phyloP scores from a whole-genome alignment of 1,140 invertebrate species.

The Panagrolaimus sp. region DNA sequence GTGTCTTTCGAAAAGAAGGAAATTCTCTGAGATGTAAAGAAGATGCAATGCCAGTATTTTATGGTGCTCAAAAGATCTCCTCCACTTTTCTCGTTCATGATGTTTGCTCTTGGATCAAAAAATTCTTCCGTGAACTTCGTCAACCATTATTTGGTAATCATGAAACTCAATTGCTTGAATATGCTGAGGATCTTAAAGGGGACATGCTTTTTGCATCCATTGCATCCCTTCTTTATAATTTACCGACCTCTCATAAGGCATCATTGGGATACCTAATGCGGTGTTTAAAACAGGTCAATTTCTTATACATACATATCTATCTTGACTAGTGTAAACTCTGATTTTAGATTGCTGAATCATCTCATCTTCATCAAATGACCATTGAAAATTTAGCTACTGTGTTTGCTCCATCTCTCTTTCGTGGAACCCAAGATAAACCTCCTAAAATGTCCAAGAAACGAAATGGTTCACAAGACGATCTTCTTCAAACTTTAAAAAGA shows the following conservation, averaged over 20 bases:
- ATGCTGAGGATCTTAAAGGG: slow-evolving; percentile 26
- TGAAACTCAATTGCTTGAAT: slow-evolving; percentile 30
- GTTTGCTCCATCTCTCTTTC: slow-evolving; percentile 30
- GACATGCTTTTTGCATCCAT: not conserved
- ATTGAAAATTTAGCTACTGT: slow-evolving; percentile 27
- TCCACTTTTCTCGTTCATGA: slow-evolving; percentile 27
- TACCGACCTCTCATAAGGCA: slow-evolving; percentile 16
- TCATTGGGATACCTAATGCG: slow-evolving; percentile 24
- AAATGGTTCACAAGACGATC: slow-evolving; percentile 14
- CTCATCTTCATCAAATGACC: slow-evolving; percentile 26
- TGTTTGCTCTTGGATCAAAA: slow-evolving; percentile 36
- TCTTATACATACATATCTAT: not conserved
- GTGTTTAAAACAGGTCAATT: slow-evolving; percentile 24
- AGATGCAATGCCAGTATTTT: slow-evolving; percentile 27
- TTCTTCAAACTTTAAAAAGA: slow-evolving; percentile 15
- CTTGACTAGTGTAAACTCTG: not conserved
- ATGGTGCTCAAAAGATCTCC: slow-evolving; percentile 26
- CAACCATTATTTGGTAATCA: slow-evolving; percentile 23
- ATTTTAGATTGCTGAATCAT: slow-evolving; percentile 19
- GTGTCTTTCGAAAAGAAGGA: slow-evolving; percentile 36
- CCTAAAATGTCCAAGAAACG: too few species aligned
- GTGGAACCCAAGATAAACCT: not conserved
- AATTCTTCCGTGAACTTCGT: slow-evolving; percentile 35
- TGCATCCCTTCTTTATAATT: slow-evolving; percentile 1
- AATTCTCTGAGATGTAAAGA: slow-evolving; percentile 25